Conservation (phyloP, 2,888 invertebrate species). For the Selenia dentaria region DNA sequence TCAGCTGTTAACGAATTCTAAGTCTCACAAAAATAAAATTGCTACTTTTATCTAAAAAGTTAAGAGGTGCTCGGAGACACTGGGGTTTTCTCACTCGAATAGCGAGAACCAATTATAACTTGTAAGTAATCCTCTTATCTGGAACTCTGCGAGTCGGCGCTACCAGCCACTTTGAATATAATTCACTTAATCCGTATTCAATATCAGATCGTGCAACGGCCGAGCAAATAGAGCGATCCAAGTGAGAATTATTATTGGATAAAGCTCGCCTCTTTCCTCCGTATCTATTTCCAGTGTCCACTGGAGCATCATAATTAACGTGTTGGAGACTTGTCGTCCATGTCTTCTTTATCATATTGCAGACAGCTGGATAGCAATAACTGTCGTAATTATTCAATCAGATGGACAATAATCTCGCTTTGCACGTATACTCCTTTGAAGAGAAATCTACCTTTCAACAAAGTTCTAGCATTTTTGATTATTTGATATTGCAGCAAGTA, state of each 20-base stretch:
- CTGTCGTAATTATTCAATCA: too few species aligned
- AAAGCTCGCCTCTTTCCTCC: conserved; percentile 71
- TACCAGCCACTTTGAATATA: conserved; percentile 74
- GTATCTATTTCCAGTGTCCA: conserved; percentile 74
- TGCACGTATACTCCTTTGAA: too few species aligned
- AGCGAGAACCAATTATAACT: conserved; percentile 80
- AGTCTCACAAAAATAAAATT: conserved; percentile 43
- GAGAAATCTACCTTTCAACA: too few species aligned
- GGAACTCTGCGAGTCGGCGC: conserved; percentile 68
- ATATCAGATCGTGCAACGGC: conserved; percentile 79
- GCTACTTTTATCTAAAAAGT: conserved; percentile 54
- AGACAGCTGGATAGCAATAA: background rate
- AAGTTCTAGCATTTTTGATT: too few species aligned
- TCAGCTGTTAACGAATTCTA: conserved; percentile 49
- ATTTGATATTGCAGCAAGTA: too few species aligned
- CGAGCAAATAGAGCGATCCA: conserved; percentile 80
- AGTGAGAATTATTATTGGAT: conserved; percentile 83
- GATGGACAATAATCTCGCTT: too few species aligned
- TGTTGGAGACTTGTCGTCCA: conserved; percentile 38
- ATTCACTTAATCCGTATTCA: conserved; percentile 83
- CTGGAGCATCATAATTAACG: conserved; percentile 69
- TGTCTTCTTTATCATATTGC: too few species aligned
- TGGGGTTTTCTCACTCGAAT: conserved; percentile 69
- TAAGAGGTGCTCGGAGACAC: conserved; percentile 59
- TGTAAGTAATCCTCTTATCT: conserved; percentile 81